These are phyloP conservation scores for Cebidichthys violaceus DNA, from an alignment of 2,113 vertebrate species.

Conservation along the genomic window DNA sequence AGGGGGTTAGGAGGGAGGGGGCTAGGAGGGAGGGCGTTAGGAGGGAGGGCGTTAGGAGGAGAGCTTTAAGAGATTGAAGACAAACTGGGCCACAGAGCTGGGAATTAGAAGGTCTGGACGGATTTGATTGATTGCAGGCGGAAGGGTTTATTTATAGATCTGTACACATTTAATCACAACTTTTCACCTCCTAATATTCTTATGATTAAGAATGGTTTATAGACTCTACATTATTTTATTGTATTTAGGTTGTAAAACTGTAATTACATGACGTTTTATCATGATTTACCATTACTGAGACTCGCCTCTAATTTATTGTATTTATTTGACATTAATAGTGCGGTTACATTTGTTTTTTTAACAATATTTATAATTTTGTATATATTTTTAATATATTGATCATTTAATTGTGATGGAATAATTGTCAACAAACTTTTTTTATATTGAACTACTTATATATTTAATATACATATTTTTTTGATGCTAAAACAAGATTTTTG, in stretches of 20 bases:
- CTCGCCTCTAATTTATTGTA: no score
- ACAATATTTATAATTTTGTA: no score
- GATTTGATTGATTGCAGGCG: conserved; percentile 52
- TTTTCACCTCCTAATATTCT: neutral
- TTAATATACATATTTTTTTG: neutral
- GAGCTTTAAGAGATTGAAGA: conserved; percentile 62
- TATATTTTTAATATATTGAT: no score
- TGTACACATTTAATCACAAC: neutral
- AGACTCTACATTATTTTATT: neutral
- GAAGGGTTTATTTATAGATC: conserved; percentile 22
- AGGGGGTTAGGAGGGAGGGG: neutral
- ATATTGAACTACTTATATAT: no score
- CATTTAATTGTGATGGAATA: no score
- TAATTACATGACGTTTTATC: no score
- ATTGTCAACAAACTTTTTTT: no score
- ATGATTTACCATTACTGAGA: no score
- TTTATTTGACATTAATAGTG: no score
- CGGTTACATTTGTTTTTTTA: no score
- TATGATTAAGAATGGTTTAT: neutral
- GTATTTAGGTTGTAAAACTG: neutral
- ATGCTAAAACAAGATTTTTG: neutral
- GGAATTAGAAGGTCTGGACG: conserved; percentile 58
- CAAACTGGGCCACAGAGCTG: conserved; percentile 59
- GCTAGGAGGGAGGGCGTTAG: neutral
- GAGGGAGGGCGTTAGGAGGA: neutral